Evolutionary conservation across 1,140 invertebrate species (phyloP), one percentile per base, ranked within the genome.

Genomic region (Microplitis demolitor): DNA sequence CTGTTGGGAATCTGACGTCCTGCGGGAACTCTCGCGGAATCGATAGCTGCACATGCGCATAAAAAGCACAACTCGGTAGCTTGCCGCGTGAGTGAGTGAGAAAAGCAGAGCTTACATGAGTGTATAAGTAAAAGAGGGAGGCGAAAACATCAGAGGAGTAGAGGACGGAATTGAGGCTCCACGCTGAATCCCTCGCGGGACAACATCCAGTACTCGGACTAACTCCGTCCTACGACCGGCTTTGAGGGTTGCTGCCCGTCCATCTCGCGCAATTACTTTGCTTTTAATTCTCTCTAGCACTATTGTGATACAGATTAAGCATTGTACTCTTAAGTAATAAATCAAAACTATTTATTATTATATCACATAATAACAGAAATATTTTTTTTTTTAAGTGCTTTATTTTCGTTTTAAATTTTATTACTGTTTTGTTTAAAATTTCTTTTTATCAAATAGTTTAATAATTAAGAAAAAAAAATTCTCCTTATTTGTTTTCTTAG

Each of bases 11-110:
- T 62, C 39, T 54, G 74, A 74, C 63, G 78, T 85, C 82, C 82
- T 81, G 78, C 77, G 77, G 77, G 80, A 80, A 78, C 79, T 78
- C 74, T 74, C 66, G 69, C 70, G 76, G 83, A 85, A 86, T 87
- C 85, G 82, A 87, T 87, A 84, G 80, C 70, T 77, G 84, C 85
- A 84, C 84, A 85, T 85, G 85, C 85, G 83, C 77, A 77, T 68
- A 73, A 60, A 66, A 14, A 73, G 54, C 58, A 66, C 73, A 69
- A 72, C 68, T 73, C 71, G 73, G 66, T 62, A 39, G 60, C 39
- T 70, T 68, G 11, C 74, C 66, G 66, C 66, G 66, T 54, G 66
- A 50, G 51, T 24, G n/a, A 66, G 50, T 9, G 45, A 64, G 70
- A 50, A 58, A 63, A 69, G 51, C 68, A 60, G 60, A 66, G 58